Evolutionary conservation across 2,113 vertebrate species (phyloP), one percentile per base, ranked within the genome.

Genomic region (Cyanocitta stelleri): DNA sequence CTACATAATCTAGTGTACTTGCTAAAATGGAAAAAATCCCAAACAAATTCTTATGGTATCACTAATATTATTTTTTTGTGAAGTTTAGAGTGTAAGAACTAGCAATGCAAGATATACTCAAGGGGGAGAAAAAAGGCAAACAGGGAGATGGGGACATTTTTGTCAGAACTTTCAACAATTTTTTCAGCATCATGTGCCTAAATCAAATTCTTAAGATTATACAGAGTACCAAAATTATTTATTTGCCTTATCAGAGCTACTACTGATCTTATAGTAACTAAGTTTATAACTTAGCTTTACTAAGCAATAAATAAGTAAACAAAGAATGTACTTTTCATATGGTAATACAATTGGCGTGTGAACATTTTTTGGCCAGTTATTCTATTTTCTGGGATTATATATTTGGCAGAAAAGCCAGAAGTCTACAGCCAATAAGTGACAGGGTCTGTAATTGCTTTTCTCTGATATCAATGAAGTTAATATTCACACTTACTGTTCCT

Each of bases 381-480:
- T 67, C 6, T 62, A 1, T 94, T 96, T 91, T 51, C 71, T 82
- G 26, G 48, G 93, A 91, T 93, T 95, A 82, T 11, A 48, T 68
- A 61, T 67, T 96, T 97, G 93, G 90, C 93, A 90, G 79, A 71
- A 94, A 86, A 27, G 2, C 4, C 26, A 63, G 19, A 79, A 73
- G 21, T 74, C 20, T 51, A n/a, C 71, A 95, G 87, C 69, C 87
- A 96, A 94, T 91, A 92, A 3, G 46, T 89, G 67, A 35, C 91
- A 86, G 23, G 7, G 6, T 78, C 58, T 85, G 17, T 92, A 95
- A 95, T 72, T 95, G 85, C 30, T 85, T 92, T 93, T 89, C 51
- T 91, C 35, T 62, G 22, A 46, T 95, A 87, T 76, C 51, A 85
- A 21, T 88, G n/a, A 85, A 89, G 64, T 83, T 91, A 81, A 58